Evolutionary conservation across 2,797 vertebrate genomes (phyloP).

Genomic region (Myotis planiceps): DNA sequence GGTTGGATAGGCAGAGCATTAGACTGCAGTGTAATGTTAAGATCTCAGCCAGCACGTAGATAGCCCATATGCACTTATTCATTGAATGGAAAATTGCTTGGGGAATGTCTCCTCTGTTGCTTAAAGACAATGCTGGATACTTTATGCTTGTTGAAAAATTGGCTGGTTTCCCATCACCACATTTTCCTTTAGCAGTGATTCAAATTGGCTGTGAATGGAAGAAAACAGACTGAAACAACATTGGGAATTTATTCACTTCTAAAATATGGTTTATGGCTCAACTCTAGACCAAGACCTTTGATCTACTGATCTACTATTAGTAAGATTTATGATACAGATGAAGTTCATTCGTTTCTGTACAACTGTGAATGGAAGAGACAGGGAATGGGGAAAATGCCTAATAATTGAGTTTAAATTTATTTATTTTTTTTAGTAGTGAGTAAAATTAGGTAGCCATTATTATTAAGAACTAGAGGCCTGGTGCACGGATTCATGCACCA

Average conservation of each 20-base stretch:
- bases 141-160: neutral
- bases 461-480: neutral
- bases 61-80: rapidly evolving
- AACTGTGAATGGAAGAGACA: neutral
- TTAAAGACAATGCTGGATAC: neutral
- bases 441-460: neutral
- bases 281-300: neutral
- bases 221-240: neutral
- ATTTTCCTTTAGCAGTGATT: neutral
- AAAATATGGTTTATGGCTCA: neutral
- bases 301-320: neutral
- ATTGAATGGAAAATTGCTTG: neutral
- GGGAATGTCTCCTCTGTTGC: neutral
- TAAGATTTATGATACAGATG: neutral
- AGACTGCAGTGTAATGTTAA: neutral
- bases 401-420: neutral
- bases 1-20: rapidly evolving
- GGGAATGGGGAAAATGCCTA: neutral
- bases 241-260: neutral
- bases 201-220: neutral
- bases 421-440: slow-evolving; percentile 32
- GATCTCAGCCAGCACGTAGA: neutral
- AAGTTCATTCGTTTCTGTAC: neutral
- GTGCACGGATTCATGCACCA: no score
- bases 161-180: neutral